Evolutionary conservation across 2,888 invertebrate genomes (phyloP).

Genomic region (Trachelus iudaicus): DNA sequence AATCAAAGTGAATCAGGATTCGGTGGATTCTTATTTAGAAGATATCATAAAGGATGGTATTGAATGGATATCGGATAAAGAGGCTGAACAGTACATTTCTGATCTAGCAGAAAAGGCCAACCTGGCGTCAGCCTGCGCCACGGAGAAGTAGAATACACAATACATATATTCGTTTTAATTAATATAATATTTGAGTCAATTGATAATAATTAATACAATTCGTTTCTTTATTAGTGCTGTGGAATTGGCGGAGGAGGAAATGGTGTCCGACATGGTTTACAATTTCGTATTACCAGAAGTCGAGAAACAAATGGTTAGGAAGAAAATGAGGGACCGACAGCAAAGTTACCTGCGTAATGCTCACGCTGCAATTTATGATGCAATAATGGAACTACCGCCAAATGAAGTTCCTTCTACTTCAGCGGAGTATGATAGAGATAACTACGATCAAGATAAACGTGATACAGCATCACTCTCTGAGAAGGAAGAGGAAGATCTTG

Average conservation of each 20-base stretch:
- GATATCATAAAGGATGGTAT: slow-evolving; percentile 73
- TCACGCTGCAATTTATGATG: slow-evolving; percentile 61
- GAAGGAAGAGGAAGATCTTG: slow-evolving; percentile 1
- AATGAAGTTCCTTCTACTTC: slow-evolving; percentile 1
- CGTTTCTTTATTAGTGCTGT: slow-evolving; percentile 20
- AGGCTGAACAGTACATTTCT: slow-evolving; percentile 69
- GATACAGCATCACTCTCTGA: not conserved
- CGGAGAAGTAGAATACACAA: slow-evolving; percentile 53
- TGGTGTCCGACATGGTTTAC: slow-evolving; percentile 58
- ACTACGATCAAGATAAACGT: not conserved
- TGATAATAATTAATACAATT: not conserved
- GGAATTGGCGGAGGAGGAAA: slow-evolving; percentile 43
- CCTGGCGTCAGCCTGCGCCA: slow-evolving; percentile 65
- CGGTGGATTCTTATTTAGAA: slow-evolving; percentile 73
- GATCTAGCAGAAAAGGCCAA: slow-evolving; percentile 71
- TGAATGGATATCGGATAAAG: slow-evolving; percentile 69
- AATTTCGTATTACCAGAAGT: slow-evolving; percentile 64
- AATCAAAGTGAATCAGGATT: slow-evolving; percentile 71
- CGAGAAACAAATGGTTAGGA: slow-evolving; percentile 63
- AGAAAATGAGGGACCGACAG: slow-evolving; percentile 61
- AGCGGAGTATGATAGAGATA: not conserved
- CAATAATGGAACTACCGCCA: slow-evolving; percentile 37
- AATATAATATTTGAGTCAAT: not conserved
- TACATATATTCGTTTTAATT: slow-evolving; percentile 22
- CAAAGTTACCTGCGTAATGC: slow-evolving; percentile 61